Conservation (phyloP, 2,888 invertebrate genomes). For the Plusia festucae region DNA sequence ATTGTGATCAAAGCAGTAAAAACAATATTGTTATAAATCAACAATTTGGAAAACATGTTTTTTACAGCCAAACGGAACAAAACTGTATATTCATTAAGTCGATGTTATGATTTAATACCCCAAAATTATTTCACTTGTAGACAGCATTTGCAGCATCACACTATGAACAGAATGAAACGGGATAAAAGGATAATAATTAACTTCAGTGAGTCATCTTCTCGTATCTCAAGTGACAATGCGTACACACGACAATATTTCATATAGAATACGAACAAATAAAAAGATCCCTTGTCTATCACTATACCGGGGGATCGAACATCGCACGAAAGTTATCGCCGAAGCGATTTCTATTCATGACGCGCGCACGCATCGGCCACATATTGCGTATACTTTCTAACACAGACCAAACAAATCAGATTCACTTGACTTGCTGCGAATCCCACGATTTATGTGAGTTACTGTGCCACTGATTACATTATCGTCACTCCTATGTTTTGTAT, state of each 20-base stretch:
- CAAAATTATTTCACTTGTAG: too few species aligned
- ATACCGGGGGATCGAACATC: constrained; percentile 58
- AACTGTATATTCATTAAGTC: too few species aligned
- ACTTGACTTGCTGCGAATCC: constrained; percentile 52
- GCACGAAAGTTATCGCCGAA: constrained; percentile 75
- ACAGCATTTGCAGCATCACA: not conserved
- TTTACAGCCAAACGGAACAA: too few species aligned
- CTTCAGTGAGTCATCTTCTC: constrained; percentile 15
- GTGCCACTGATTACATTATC: constrained; percentile 53
- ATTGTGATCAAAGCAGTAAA: too few species aligned
- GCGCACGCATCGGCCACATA: constrained; percentile 62
- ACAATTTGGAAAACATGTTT: too few species aligned
- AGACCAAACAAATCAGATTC: constrained; percentile 58
- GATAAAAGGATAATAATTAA: not conserved
- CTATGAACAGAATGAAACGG: not conserved
- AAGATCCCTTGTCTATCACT: constrained; percentile 70
- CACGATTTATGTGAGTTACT: constrained; percentile 52
- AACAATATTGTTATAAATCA: too few species aligned
- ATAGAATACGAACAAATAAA: constrained; percentile 72
- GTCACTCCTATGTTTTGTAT: constrained; percentile 23
- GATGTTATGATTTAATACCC: too few species aligned
- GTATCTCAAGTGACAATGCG: constrained; percentile 31
- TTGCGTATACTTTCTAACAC: constrained; percentile 60
- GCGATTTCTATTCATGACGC: constrained; percentile 85
- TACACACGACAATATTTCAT: constrained; percentile 60